A percentile compares a stretch with the other conserved stretches of the same genome.
These are phyloP conservation scores for Tragelaphus imberbis DNA, from an alignment of 2,113 vertebrate genomes.

Conservation along the genomic window DNA sequence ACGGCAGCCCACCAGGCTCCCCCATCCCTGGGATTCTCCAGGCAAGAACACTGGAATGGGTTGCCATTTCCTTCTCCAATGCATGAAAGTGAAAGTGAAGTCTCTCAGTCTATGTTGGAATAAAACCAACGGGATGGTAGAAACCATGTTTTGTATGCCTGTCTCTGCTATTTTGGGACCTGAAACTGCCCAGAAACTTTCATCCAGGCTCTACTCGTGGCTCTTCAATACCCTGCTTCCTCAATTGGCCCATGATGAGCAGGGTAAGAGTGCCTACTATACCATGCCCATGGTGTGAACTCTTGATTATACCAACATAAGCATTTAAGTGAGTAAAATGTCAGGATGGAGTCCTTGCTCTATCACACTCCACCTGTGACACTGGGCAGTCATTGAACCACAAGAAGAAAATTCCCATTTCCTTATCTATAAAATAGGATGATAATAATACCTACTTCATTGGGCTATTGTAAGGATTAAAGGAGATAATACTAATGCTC, in stretches of 20 bases:
- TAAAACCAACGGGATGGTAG: not conserved
- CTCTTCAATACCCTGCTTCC: not conserved
- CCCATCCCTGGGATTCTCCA: too few species aligned
- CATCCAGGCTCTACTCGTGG: rapidly evolving
- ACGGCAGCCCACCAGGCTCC: too few species aligned
- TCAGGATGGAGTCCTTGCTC: not conserved
- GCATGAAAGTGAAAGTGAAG: too few species aligned
- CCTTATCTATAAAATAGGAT: constrained; percentile 47
- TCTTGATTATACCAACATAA: not conserved
- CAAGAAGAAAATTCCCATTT: not conserved
- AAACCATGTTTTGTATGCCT: not conserved
- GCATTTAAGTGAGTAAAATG: not conserved
- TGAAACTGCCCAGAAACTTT: not conserved
- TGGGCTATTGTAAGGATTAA: constrained; percentile 42
- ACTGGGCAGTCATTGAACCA: not conserved
- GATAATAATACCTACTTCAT: not conserved
- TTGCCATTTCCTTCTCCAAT: too few species aligned
- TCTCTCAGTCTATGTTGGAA: not conserved
- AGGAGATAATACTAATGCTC: constrained; percentile 41
- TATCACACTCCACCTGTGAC: not conserved
- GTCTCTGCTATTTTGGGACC: not conserved
- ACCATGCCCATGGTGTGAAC: not conserved
- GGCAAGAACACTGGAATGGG: too few species aligned
- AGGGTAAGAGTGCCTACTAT: not conserved
- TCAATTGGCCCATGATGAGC: not conserved